A percentile compares a stretch with the other conserved stretches of the same genome.
Conservation (phyloP, 2,797 vertebrate species). For the Ficedula albicollis region DNA sequence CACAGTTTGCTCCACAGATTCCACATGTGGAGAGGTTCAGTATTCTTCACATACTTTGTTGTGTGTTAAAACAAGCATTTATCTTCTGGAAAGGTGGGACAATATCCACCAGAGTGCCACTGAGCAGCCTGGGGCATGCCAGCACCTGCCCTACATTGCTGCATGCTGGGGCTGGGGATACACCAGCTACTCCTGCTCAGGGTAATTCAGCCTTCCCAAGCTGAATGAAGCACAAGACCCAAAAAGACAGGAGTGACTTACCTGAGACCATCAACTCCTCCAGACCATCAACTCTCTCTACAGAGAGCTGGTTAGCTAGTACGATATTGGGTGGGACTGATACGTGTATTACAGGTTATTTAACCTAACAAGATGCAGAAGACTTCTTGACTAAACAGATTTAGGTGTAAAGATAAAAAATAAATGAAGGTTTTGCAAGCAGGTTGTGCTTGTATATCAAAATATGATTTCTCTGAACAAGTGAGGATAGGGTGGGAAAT, state of each 20-base stretch:
- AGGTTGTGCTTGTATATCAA: neutral
- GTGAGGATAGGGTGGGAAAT: neutral
- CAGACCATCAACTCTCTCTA: too few species aligned
- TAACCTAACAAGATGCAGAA: neutral
- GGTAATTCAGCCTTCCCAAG: neutral
- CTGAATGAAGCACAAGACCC: neutral
- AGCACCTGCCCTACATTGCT: neutral
- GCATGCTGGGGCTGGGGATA: neutral
- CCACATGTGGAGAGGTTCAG: neutral
- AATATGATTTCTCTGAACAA: neutral
- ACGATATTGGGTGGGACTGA: neutral
- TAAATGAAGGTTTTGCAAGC: rapidly evolving
- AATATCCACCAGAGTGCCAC: neutral
- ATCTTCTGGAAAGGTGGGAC: neutral
- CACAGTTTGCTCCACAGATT: rapidly evolving
- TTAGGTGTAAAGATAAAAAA: neutral
- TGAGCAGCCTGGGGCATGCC: neutral
- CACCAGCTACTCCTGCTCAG: neutral
- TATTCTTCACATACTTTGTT: neutral
- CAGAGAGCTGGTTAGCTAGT: neutral
- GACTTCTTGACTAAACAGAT: neutral
- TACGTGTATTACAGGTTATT: neutral
- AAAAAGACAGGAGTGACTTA: neutral
- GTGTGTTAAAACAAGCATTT: neutral
- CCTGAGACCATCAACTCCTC: neutral